phyloP scores from a whole-genome alignment of 2,113 vertebrate genomes.

The Microtus pennsylvanicus region DNA sequence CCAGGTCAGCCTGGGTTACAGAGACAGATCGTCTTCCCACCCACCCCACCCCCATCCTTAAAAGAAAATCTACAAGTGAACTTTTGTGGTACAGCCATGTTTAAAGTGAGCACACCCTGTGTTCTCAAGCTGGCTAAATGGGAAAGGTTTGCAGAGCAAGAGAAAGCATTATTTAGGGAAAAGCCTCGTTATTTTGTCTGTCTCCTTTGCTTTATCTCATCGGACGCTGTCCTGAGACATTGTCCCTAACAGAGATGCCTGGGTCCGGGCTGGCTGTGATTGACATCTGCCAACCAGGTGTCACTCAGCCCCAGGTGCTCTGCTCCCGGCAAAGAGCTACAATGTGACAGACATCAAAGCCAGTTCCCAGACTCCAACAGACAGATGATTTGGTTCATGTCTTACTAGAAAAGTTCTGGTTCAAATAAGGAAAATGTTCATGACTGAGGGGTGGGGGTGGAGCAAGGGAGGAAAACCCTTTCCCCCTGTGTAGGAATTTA shows the following conservation, averaged over 20 bases:
- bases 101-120: neutral
- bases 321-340: neutral
- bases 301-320: constrained; percentile 18
- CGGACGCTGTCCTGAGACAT: neutral
- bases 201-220: neutral
- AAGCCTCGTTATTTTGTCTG: neutral
- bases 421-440: constrained; percentile 42
- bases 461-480: constrained; percentile 3
- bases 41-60: neutral
- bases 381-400: constrained; percentile 5
- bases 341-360: constrained; percentile 52
- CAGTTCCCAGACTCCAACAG: neutral
- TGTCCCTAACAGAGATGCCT: neutral
- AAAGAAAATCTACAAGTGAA: neutral
- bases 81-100: neutral
- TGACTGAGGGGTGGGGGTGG: constrained; percentile 1
- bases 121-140: neutral
- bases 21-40: neutral
- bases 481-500: constrained; percentile 10
- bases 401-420: constrained; percentile 7
- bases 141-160: constrained; percentile 1
- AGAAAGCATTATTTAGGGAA: constrained; percentile 27
- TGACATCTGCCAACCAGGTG: constrained; percentile 15
- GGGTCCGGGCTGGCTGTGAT: neutral
- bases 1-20: neutral